Evolutionary conservation across 2,113 vertebrate species (phyloP), one percentile per base, ranked within the genome.

Genomic region (Martes martes): DNA sequence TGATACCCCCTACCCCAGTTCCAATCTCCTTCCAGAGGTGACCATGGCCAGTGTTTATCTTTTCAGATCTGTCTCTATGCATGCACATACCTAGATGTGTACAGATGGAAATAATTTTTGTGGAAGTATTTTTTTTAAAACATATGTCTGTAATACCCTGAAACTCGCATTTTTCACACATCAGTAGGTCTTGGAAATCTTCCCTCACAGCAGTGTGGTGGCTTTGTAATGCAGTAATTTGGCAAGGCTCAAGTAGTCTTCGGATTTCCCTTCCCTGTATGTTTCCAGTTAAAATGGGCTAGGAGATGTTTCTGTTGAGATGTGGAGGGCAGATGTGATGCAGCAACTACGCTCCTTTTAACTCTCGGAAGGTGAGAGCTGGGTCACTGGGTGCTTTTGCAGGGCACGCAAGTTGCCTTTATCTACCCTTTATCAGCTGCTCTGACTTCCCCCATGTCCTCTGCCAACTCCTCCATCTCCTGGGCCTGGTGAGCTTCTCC

Each of bases 31-130:
- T 89, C 74, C 50, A 71, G 89, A 92, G 80, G 59, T 24, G 31
- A 76, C 31, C 65, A 39, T 10, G 11, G 84, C 28, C 85, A 92
- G 84, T 33, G 39, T 59, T 92, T 87, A 91, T 79, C 87, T 94
- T 39, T 65, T 47, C 33, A 80, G 67, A 88, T 74, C 63, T 36
- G 65, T 45, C 78, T 92, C n/a, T 24, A 7, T 52, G 50, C 24
- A 50, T 26, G 19, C 47, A 86, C 59, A 57, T 50, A 78, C 19
- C 50, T 86, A 4, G 11, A 47, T 50, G 11, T 61, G 73, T 69
- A 74, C 78, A 76, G 71, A 92, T 61, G 63, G 47, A 91, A 94
- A 79, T 89, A 23, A 85, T 76, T 96, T 84, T 86, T 80, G 36
- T 63, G 74, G 73, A 89, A 63, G 50, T 57, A 31, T 57, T 86